Base-by-base conservation (phyloP, 1,140 invertebrate genomes). In the Cylas formicarius region DNA sequence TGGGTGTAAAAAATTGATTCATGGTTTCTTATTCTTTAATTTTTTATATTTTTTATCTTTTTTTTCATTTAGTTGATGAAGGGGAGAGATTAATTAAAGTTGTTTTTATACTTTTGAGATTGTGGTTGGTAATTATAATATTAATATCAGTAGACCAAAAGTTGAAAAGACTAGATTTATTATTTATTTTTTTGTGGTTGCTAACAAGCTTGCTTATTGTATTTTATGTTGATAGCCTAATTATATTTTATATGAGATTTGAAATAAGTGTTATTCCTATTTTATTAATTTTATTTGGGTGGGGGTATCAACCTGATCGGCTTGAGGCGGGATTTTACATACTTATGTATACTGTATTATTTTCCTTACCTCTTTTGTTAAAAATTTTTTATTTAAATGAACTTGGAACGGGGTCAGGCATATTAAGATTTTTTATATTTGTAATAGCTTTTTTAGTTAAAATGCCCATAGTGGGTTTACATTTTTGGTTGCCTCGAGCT, bases 401-500 rank as follows among this genome's bases (percentile, higher is more conserved):
- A n/a, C n/a, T n/a, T n/a, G n/a, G n/a, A n/a, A n/a, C n/a, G n/a
- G n/a, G n/a, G n/a, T n/a, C n/a, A n/a, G n/a, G n/a, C n/a, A 66
- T 66, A 66, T 52, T 57, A 66, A 60, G 57, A 67, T 70, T 53
- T 56, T 75, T 60, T 73, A 69, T 69, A 57, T 72, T 54, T 61
- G 57, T 58, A 66, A 52, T 73, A 45, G 69, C 71, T 52, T 81
- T 82, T 77, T 72, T 81, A 66, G 70, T 81, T 37, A 82, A 82
- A 70, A 71, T 81, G 56, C 80, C 81, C 16, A 73, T 81, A 65
- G 81, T 72, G 76, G 67, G 74, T 58, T 49, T 78, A 69, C 80
- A 82, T 75, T 69, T 81, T 57, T 82, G 80, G 63, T 64, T 84
- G 37, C 79, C 79, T 35, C 81, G 81, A 41, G 80, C 78, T 69